Evolutionary conservation across 2,888 invertebrate genomes (phyloP).

Genomic region (Drosophila ustulata): DNA sequence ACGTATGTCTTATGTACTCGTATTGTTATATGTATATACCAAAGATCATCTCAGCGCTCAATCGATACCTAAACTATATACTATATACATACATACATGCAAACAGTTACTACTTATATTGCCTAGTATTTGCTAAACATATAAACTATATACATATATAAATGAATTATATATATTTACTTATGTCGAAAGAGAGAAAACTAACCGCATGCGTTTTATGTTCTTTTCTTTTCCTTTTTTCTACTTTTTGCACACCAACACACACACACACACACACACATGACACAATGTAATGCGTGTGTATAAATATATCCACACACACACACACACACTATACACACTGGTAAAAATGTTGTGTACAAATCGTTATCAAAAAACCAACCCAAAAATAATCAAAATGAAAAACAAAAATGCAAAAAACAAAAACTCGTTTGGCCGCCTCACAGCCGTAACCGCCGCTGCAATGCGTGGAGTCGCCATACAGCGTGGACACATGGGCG

Average conservation of each 20-base stretch:
- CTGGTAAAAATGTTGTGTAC: constrained; percentile 78
- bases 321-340: constrained; percentile 35
- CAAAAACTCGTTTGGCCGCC: constrained; percentile 61
- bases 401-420: constrained; percentile 48
- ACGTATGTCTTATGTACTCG: constrained; percentile 75
- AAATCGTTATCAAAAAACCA: constrained; percentile 67
- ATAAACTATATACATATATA: constrained; percentile 48
- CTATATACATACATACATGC: constrained; percentile 42
- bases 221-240: constrained; percentile 83
- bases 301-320: constrained; percentile 35
- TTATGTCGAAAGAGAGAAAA: constrained; percentile 76
- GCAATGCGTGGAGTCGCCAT: constrained; percentile 94
- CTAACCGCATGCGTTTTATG: constrained; percentile 85
- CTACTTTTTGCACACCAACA: constrained; percentile 82
- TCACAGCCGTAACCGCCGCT: constrained; percentile 87
- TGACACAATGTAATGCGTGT: constrained; percentile 52
- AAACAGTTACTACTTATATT: constrained; percentile 65
- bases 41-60: constrained; percentile 70
- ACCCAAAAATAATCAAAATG: constrained; percentile 45
- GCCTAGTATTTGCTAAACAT: constrained; percentile 75
- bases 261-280: constrained; percentile 31
- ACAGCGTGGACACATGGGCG: constrained; percentile 89
- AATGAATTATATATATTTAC: constrained; percentile 60
- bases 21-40: constrained; percentile 74
- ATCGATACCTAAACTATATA: constrained; percentile 50